Percentiles rank a stretch among this genome's conserved stretches.
Conservation (phyloP, 2,797 vertebrate genomes). For the Falco concolor region DNA sequence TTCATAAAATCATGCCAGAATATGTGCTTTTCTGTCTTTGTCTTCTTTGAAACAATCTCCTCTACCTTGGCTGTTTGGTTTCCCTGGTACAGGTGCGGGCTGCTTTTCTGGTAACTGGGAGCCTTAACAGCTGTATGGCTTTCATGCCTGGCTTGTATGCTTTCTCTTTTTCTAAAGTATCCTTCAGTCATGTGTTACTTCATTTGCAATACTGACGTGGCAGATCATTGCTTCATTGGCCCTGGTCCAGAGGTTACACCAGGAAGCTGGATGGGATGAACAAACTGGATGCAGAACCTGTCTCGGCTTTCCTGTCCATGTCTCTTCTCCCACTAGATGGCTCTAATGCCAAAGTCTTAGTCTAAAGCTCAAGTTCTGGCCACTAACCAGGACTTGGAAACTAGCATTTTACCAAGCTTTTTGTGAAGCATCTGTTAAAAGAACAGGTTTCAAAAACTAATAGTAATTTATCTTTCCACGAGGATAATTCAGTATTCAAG, state of each 20-base stretch:
- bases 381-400: not conserved
- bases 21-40: not conserved
- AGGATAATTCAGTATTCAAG: not conserved
- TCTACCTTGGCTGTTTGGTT: not conserved
- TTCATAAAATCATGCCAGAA: not conserved
- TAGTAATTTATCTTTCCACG: rapidly evolving
- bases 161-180: not conserved
- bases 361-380: not conserved
- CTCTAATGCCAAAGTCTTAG: not conserved
- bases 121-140: not conserved
- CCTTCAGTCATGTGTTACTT: rapidly evolving
- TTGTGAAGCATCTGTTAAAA: not conserved
- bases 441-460: not conserved
- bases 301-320: rapidly evolving
- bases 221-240: not conserved
- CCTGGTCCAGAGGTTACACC: rapidly evolving
- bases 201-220: not conserved
- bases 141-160: not conserved
- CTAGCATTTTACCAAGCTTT: not conserved
- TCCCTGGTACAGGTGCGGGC: not conserved
- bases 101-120: not conserved
- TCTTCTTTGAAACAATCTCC: not conserved
- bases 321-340: constrained; percentile 45
- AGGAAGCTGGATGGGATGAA: not conserved
- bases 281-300: rapidly evolving